phyloP scores from a whole-genome alignment of 2,888 invertebrate species.

The Lasioglossum oenotherae region DNA sequence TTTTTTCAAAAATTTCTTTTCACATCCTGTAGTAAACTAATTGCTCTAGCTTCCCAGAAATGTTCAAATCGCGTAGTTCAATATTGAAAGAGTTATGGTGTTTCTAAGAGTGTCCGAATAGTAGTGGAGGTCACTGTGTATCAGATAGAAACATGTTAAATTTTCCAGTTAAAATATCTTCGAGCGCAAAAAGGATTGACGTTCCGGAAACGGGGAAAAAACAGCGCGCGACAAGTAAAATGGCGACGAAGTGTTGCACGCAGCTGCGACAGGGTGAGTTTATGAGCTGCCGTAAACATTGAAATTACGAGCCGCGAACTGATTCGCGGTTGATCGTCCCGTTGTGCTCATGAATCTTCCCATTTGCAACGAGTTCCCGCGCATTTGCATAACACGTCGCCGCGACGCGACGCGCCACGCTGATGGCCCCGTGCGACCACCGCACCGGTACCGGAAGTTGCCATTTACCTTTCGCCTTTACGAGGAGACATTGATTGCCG shows the following conservation, averaged over 20 bases:
- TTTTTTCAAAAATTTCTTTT: too few species aligned
- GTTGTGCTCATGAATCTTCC: background rate
- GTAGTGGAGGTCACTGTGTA: too few species aligned
- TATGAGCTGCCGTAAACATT: constrained; percentile 29
- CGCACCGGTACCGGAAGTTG: background rate
- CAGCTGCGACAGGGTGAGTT: background rate
- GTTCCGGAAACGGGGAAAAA: background rate
- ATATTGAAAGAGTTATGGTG: too few species aligned
- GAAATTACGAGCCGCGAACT: constrained; percentile 23
- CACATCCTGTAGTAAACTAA: too few species aligned
- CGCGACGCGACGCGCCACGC: background rate
- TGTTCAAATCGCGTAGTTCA: too few species aligned
- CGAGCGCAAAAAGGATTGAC: background rate
- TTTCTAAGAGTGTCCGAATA: too few species aligned
- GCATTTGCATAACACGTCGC: constrained; percentile 20
- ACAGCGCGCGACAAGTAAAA: constrained; percentile 1
- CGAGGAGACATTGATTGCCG: background rate
- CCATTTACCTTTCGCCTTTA: constrained; percentile 2
- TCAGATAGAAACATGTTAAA: too few species aligned
- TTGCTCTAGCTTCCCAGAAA: too few species aligned
- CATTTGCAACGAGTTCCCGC: constrained; percentile 13
- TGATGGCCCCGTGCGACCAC: background rate
- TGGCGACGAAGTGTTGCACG: background rate
- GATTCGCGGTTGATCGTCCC: constrained; percentile 6
- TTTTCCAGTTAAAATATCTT: too few species aligned